These are phyloP conservation scores for Rhodinocichla rosea DNA, from an alignment of 2,113 vertebrate genomes.

Conservation along the genomic window DNA sequence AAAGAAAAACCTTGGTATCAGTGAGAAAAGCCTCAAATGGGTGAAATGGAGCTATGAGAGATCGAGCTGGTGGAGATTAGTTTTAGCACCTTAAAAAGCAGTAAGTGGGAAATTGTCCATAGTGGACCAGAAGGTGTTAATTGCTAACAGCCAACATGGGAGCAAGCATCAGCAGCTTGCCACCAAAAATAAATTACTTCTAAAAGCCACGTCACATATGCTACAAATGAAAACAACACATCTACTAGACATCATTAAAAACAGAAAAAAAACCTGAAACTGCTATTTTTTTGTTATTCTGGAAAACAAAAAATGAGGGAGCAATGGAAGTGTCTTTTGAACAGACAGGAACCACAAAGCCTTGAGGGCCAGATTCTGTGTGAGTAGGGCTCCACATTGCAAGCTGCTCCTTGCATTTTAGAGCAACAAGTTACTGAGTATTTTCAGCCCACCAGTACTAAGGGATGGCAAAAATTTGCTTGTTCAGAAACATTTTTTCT, in stretches of 20 bases:
- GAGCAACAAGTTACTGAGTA: background rate
- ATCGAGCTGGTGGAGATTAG: background rate
- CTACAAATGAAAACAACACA: conserved; percentile 34
- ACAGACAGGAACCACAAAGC: background rate
- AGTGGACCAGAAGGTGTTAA: conserved; percentile 48
- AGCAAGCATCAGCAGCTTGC: conserved; percentile 13
- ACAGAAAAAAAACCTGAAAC: background rate
- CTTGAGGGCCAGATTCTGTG: background rate
- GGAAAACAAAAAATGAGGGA: background rate
- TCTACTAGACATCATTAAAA: background rate
- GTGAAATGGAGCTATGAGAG: background rate
- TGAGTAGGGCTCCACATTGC: background rate
- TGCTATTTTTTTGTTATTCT: conserved; percentile 1
- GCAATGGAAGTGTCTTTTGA: background rate
- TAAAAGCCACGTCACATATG: conserved; percentile 19
- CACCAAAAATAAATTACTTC: conserved; percentile 29
- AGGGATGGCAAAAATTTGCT: background rate
- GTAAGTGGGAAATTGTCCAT: background rate
- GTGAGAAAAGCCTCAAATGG: background rate
- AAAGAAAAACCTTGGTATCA: background rate
- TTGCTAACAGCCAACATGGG: conserved; percentile 4
- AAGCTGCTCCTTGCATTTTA: background rate
- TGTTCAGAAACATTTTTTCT: background rate
- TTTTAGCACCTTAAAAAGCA: conserved; percentile 51
- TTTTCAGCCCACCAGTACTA: background rate